Evolutionary conservation across 30 jellyfish, hydroid and myxozoan genomes (phyloP).

Genomic region (Aurelia sp.): DNA sequence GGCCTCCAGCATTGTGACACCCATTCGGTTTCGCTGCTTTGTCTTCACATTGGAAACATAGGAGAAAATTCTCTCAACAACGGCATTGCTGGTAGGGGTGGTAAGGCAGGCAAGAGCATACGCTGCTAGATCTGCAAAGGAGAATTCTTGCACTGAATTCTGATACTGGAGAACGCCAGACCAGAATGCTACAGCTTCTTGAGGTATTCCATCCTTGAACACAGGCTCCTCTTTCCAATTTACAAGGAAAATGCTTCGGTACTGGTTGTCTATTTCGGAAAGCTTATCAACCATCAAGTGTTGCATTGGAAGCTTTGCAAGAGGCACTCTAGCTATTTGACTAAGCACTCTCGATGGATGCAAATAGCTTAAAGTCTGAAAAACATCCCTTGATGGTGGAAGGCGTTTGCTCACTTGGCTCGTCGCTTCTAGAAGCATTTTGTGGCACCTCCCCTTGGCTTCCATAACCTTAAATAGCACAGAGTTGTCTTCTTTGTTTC

Average conservation of each 20-base stretch:
- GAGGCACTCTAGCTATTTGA: conserved; percentile 43
- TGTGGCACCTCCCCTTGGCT: conserved; percentile 52
- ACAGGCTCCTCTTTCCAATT: conserved; percentile 60
- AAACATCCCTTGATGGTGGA: conserved; percentile 53
- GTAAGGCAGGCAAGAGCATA: conserved; percentile 64
- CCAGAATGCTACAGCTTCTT: conserved; percentile 63
- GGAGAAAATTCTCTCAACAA: conserved; percentile 60
- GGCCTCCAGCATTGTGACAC: conserved; percentile 55
- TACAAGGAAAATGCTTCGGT: conserved; percentile 59
- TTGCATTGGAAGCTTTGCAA: conserved; percentile 56
- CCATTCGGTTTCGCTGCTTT: conserved; percentile 64
- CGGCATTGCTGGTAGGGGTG: conserved; percentile 64
- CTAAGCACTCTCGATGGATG: conserved; percentile 48
- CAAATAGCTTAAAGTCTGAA: conserved; percentile 42
- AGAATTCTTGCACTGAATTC: background rate
- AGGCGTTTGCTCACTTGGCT: conserved; percentile 66
- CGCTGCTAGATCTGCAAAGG: conserved; percentile 49
- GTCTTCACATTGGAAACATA: conserved; percentile 60
- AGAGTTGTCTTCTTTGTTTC: conserved; percentile 21
- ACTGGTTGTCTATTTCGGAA: conserved; percentile 59
- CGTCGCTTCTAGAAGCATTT: conserved; percentile 45
- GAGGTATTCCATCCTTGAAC: conserved; percentile 46
- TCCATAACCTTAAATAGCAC: conserved; percentile 40
- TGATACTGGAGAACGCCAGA: conserved; percentile 23
- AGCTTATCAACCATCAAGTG: conserved; percentile 26